A percentile compares a stretch with the other conserved stretches of the same genome.
Conservation (phyloP, 2,888 invertebrate species). For the Herminia tarsipennalis region DNA sequence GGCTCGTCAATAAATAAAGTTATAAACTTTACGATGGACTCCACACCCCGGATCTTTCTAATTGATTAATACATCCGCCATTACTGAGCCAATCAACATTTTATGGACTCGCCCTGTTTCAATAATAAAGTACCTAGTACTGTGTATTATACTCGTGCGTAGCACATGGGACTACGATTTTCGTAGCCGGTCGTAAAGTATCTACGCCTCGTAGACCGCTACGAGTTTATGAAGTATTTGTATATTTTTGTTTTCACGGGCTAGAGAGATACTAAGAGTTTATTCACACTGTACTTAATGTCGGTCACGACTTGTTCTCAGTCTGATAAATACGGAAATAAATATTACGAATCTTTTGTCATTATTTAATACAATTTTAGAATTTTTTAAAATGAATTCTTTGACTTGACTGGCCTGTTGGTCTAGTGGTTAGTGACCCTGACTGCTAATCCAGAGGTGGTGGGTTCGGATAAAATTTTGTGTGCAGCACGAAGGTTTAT, state of each 20-base stretch:
- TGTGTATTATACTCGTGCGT: not conserved
- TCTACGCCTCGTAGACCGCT: too few species aligned
- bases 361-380: too few species aligned
- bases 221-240: not conserved
- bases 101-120: slow-evolving; percentile 27
- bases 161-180: not conserved
- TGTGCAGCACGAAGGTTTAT: too few species aligned
- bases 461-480: too few species aligned
- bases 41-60: slow-evolving; percentile 15
- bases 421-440: too few species aligned
- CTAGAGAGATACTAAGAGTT: not conserved
- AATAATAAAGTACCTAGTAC: not conserved
- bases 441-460: too few species aligned
- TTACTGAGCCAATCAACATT: slow-evolving; percentile 32
- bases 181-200: slow-evolving; percentile 1
- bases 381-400: too few species aligned
- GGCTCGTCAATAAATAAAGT: slow-evolving; percentile 20
- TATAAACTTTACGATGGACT: slow-evolving; percentile 30
- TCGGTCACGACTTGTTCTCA: too few species aligned
- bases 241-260: not conserved
- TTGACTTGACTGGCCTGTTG: too few species aligned
- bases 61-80: slow-evolving; percentile 39
- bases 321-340: too few species aligned
- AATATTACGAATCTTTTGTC: too few species aligned
- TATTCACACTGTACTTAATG: too few species aligned